Base-by-base conservation (phyloP, 2,113 vertebrate species). In the Rhinolophus ferrumequinum region DNA sequence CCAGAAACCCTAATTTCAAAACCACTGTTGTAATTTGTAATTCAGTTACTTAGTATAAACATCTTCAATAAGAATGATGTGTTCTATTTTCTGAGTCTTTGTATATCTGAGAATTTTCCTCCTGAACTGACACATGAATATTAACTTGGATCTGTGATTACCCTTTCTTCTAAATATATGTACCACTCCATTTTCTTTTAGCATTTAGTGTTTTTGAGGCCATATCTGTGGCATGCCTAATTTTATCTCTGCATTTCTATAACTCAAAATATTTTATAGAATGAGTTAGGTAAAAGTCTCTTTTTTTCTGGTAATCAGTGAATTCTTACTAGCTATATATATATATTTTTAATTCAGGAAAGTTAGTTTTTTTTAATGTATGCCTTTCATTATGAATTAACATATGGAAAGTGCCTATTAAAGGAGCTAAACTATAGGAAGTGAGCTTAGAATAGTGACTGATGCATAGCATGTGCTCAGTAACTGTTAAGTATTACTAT, bases 1-100 rank as follows among this genome's bases (percentile, higher is more conserved):
- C 30, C 75, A 95, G 88, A 95, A 84, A 81, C 10, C 52, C 92
- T 77, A 90, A 96, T 81, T 95, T 94, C 56, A 93, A 90, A 90
- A 85, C 62, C 26, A 30, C 47, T 8, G 1, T 19, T 75, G 28
- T 26, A 89, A 95, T 90, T 79, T 35, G 76, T 87, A 66, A 73
- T n/a, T 96, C 66, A 54, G 33, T 69, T 92, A 35, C 89, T 95
- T 81, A 62, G 38, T 54, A 62, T 47, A 66, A 82, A 26, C 81
- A n/a, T 66, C 66, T 94, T 91, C 33, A 72, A 44, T 92, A 73
- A 93, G 50, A 75, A 87, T 15, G 8, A 33, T 58, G 35, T 28
- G 58, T 8, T 82, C 6, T 50, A 64, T 26, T 75, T 89, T 69
- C 41, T 64, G 30, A 96, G 15, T 26, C 62, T 76, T 30, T 62